Evolutionary conservation across 2,113 vertebrate genomes (phyloP).

Genomic region (Cathartes aura): DNA sequence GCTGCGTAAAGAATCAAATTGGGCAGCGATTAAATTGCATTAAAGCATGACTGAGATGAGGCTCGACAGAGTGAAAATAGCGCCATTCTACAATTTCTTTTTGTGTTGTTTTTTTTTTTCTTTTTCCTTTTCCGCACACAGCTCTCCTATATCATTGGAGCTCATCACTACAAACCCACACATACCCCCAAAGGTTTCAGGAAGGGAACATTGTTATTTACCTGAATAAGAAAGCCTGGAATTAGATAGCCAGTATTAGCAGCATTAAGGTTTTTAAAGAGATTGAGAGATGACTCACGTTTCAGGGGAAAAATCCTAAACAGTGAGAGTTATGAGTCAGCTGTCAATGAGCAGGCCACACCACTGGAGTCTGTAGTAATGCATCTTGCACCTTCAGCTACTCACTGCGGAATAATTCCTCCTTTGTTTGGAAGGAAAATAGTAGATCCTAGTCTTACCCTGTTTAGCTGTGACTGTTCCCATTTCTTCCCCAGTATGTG

Average conservation of each 20-base stretch:
- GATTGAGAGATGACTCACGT: not conserved
- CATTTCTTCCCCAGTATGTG: not conserved
- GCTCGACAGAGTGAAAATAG: not conserved
- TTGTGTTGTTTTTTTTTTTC: not conserved
- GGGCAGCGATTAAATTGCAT: not conserved
- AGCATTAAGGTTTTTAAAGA: not conserved
- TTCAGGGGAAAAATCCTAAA: not conserved
- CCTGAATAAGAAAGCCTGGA: not conserved
- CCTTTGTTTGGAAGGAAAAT: not conserved
- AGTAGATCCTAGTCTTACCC: not conserved
- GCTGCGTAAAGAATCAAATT: not conserved
- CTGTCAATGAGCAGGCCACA: not conserved
- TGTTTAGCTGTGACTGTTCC: not conserved
- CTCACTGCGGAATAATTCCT: not conserved
- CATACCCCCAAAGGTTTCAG: not conserved
- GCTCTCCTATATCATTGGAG: fast-evolving
- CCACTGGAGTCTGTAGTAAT: not conserved
- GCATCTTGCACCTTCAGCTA: not conserved
- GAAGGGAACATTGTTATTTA: not conserved
- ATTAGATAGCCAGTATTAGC: not conserved
- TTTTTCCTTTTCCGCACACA: fast-evolving
- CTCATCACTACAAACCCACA: not conserved
- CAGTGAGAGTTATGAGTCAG: not conserved
- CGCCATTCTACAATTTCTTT: not conserved
- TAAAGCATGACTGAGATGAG: not conserved